These are phyloP conservation scores for Plestiodon gilberti DNA, from an alignment of 2,113 vertebrate species.

Conservation along the genomic window DNA sequence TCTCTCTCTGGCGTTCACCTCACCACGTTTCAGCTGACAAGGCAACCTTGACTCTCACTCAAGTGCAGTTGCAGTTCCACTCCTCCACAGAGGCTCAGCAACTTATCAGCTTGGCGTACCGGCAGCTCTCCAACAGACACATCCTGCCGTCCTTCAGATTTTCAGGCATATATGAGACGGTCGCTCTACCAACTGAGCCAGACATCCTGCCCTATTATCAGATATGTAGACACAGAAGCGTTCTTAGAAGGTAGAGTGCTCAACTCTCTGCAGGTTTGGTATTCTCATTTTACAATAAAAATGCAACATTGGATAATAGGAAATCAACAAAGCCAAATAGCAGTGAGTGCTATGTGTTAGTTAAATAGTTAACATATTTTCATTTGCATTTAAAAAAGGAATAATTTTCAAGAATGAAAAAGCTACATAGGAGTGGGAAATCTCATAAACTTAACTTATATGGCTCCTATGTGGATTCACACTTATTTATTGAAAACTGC, in stretches of 20 bases:
- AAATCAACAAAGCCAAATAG: neutral
- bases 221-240: neutral
- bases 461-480: neutral
- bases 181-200: too few relatives aligned
- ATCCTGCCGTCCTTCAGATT: too few relatives aligned
- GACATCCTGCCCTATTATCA: too few relatives aligned
- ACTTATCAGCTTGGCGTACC: too few relatives aligned
- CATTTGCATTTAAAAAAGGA: conserved; percentile 10
- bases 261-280: neutral
- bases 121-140: too few relatives aligned
- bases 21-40: too few relatives aligned
- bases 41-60: too few relatives aligned
- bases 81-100: too few relatives aligned
- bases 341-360: neutral
- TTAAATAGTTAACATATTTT: neutral
- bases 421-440: neutral
- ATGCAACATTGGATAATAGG: neutral
- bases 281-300: neutral
- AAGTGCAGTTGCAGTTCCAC: too few relatives aligned
- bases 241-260: fast-evolving
- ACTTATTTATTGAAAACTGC: conserved; percentile 21
- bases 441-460: neutral
- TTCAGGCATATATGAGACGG: too few relatives aligned
- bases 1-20: too few relatives aligned
- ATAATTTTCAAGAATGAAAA: conserved; percentile 21